Conservation (phyloP, 2,888 invertebrate species). For the Uloborus plumipes region DNA sequence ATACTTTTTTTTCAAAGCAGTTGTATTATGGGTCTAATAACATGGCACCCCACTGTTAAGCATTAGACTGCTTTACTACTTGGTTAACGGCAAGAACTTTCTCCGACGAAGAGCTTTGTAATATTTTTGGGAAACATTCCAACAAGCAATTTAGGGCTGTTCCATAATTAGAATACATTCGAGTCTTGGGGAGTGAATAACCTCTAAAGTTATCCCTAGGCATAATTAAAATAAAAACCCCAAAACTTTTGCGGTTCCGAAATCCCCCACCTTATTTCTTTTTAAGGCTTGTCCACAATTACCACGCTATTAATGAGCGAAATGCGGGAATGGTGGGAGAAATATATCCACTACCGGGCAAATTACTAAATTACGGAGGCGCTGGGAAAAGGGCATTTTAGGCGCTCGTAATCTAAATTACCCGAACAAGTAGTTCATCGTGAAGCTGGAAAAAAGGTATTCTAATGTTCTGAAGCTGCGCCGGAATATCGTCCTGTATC, state of each 20-base stretch:
- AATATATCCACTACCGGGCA: conserved; percentile 25
- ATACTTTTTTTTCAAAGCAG: too few relatives aligned
- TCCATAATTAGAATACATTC: too few relatives aligned
- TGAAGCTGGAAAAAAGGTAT: conserved; percentile 52
- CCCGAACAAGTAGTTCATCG: conserved; percentile 59
- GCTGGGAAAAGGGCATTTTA: conserved; percentile 36
- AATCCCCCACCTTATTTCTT: conserved; percentile 8
- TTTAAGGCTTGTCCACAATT: conserved; percentile 26
- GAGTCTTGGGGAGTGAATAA: conserved; percentile 19
- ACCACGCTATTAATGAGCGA: conserved; percentile 40
- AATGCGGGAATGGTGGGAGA: conserved; percentile 31
- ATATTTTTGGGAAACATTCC: too few relatives aligned
- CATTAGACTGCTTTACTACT: too few relatives aligned
- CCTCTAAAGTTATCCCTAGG: conserved; percentile 21
- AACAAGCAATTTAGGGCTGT: too few relatives aligned
- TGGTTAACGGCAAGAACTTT: too few relatives aligned
- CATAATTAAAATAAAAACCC: conserved; percentile 41
- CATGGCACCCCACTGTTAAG: too few relatives aligned
- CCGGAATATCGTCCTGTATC: conserved; percentile 53
- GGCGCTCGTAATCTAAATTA: conserved; percentile 60
- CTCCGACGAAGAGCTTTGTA: too few relatives aligned
- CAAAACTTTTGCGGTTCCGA: conserved; percentile 24
- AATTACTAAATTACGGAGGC: conserved; percentile 56
- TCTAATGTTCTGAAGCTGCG: conserved; percentile 46
- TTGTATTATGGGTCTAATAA: too few relatives aligned